Conservation (phyloP, 2,888 invertebrate genomes). For the Macrostomum cliftonense region DNA sequence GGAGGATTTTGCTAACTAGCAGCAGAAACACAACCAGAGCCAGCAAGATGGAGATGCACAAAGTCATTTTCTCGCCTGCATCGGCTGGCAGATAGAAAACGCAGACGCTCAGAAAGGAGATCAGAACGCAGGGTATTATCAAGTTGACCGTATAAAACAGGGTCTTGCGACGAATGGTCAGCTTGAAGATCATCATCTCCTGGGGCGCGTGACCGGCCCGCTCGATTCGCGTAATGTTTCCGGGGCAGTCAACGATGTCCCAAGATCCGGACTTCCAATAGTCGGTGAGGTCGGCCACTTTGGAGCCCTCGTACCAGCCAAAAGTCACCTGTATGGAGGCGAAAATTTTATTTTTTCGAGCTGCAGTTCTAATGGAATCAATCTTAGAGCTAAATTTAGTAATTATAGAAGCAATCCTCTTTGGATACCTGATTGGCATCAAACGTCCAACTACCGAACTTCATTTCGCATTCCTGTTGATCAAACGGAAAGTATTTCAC, state of each 20-base stretch:
- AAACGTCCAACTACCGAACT: constrained; percentile 51
- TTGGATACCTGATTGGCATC: constrained; percentile 47
- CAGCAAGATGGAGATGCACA: constrained; percentile 89
- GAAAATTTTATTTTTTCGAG: no score
- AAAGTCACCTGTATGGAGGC: constrained; percentile 9
- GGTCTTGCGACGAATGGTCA: constrained; percentile 84
- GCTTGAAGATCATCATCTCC: constrained; percentile 55
- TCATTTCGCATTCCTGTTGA: constrained; percentile 96
- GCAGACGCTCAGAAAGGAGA: constrained; percentile 90
- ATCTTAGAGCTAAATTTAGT: no score
- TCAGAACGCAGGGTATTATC: constrained; percentile 89
- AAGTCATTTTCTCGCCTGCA: constrained; percentile 70
- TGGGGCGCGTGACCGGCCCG: constrained; percentile 11
- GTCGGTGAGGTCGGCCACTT: constrained; percentile 25
- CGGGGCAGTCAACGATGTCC: constrained; percentile 29
- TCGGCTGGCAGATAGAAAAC: constrained; percentile 97
- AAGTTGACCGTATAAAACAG: constrained; percentile 97
- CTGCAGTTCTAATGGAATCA: no score
- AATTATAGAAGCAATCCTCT: no score
- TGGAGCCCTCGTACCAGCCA: constrained; percentile 3
- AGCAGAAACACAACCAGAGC: constrained; percentile 96
- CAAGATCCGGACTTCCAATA: constrained; percentile 36
- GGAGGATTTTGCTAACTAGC: constrained; percentile 92
- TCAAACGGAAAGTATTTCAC: constrained; percentile 98
- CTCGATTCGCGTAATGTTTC: constrained; percentile 1